Percentiles rank a stretch among this genome's conserved stretches.
These are phyloP conservation scores for Pycnonotus jocosus DNA, from an alignment of 2,113 vertebrate genomes.

Conservation along the genomic window DNA sequence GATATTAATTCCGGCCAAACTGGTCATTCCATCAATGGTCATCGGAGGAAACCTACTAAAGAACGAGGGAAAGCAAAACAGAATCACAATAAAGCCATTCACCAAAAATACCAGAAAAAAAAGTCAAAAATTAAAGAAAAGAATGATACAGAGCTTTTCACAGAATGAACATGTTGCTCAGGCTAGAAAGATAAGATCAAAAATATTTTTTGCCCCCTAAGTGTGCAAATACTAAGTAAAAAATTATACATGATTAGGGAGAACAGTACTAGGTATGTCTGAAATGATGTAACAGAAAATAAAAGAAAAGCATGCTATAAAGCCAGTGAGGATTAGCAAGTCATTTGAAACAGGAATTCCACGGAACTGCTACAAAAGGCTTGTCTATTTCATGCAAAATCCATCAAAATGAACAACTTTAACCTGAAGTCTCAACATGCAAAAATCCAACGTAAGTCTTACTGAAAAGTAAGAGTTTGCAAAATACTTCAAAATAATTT, in stretches of 20 bases:
- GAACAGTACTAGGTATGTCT: not conserved
- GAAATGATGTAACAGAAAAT: constrained; percentile 33
- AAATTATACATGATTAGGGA: not conserved
- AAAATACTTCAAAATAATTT: constrained; percentile 29
- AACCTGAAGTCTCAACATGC: constrained; percentile 43
- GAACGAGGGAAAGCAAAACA: not conserved
- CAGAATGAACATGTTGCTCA: not conserved
- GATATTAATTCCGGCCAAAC: constrained; percentile 97
- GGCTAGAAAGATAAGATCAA: not conserved
- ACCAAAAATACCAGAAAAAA: not conserved
- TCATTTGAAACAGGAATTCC: not conserved
- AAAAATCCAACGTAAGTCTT: constrained; percentile 52
- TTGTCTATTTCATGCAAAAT: constrained; percentile 6
- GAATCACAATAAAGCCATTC: not conserved
- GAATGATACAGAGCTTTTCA: not conserved
- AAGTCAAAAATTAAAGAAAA: not conserved
- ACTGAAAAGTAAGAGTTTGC: not conserved
- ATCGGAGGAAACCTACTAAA: constrained; percentile 93
- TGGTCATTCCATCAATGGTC: constrained; percentile 98
- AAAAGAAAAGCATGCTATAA: constrained; percentile 51
- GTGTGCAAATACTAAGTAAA: not conserved
- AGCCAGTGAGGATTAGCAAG: not conserved
- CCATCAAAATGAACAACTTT: not conserved
- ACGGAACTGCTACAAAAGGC: not conserved
- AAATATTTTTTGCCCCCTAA: not conserved